Percentiles rank a stretch among this genome's conserved stretches.
Evolutionary conservation across 1,140 invertebrate genomes (phyloP).

Genomic region (Pogonognathellus flavescens): DNA sequence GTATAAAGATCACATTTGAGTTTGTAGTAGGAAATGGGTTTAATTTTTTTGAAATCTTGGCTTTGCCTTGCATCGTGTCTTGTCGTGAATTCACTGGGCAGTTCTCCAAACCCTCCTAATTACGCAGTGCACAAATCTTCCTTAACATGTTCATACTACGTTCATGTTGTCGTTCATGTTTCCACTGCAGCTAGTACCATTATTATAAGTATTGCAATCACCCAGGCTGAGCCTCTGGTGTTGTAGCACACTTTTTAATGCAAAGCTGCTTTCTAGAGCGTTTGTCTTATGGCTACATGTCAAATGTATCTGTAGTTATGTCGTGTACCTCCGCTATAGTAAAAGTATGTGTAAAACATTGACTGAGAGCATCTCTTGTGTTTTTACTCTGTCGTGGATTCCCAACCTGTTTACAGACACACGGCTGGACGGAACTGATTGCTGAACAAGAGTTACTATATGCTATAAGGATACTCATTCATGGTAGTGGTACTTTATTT

Average conservation of each 20-base stretch:
- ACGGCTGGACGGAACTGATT: conserved; percentile 2
- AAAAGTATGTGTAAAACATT: not conserved
- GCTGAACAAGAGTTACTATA: not conserved
- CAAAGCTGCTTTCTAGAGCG: not conserved
- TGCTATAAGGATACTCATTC: too few relatives aligned
- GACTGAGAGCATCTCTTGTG: too few relatives aligned
- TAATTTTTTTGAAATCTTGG: conserved; percentile 41
- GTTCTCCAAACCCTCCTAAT: conserved; percentile 53
- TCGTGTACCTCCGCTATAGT: not conserved
- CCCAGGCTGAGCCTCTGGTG: too few relatives aligned
- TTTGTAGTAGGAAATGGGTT: conserved; percentile 1
- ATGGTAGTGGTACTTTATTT: too few relatives aligned
- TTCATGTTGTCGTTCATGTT: too few relatives aligned
- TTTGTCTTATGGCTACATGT: not conserved
- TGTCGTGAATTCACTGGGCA: conserved; percentile 49
- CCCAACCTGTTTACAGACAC: conserved; percentile 8
- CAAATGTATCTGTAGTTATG: not conserved
- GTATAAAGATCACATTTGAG: not conserved
- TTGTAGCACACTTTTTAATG: not conserved
- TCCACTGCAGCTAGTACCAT: too few relatives aligned
- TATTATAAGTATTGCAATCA: too few relatives aligned
- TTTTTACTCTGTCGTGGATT: not conserved
- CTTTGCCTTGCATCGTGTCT: conserved; percentile 40
- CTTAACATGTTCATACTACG: conserved; percentile 38
- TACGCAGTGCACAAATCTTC: conserved; percentile 53